Evolutionary conservation across 2,888 invertebrate genomes (phyloP).

Genomic region (Drosophila robusta): DNA sequence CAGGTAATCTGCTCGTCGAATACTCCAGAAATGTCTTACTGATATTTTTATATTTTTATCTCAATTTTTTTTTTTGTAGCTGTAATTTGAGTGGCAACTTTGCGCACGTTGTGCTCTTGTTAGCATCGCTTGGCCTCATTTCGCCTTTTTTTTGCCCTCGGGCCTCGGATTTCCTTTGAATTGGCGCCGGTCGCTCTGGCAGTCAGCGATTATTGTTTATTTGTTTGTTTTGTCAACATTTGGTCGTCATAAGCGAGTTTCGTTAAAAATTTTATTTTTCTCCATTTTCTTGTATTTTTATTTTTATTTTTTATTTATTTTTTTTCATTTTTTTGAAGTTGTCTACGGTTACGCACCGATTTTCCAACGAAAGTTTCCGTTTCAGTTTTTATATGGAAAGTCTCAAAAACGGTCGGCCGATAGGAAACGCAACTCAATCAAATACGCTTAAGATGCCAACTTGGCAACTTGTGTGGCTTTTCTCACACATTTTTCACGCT

Average conservation of each 20-base stretch:
- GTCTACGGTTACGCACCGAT: slow-evolving; percentile 63
- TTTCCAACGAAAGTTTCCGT: slow-evolving; percentile 70
- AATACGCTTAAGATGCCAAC: slow-evolving; percentile 49
- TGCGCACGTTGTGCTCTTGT: slow-evolving; percentile 40
- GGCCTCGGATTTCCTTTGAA: slow-evolving; percentile 69
- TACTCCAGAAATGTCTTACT: background rate
- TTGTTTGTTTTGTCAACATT: slow-evolving; percentile 79
- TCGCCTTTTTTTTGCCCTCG: slow-evolving; percentile 27
- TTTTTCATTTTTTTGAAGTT: slow-evolving; percentile 48
- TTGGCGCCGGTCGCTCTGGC: slow-evolving; percentile 53
- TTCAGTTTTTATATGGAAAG: slow-evolving; percentile 51
- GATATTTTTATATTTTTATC: slow-evolving; percentile 10
- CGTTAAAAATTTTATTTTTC: background rate
- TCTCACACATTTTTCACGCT: slow-evolving; percentile 77
- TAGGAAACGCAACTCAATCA: slow-evolving; percentile 75
- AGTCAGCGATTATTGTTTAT: slow-evolving; percentile 57
- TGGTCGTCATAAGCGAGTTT: slow-evolving; percentile 55
- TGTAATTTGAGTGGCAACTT: slow-evolving; percentile 69
- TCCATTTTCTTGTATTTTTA: slow-evolving; percentile 3
- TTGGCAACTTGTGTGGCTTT: slow-evolving; percentile 74
- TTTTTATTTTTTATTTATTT: background rate
- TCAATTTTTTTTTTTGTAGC: slow-evolving; percentile 19
- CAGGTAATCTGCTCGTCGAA: background rate
- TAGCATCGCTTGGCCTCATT: slow-evolving; percentile 41
- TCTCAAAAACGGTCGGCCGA: slow-evolving; percentile 11